phyloP scores from a whole-genome alignment of 2,888 invertebrate species.

The Campaea margaritaria region DNA sequence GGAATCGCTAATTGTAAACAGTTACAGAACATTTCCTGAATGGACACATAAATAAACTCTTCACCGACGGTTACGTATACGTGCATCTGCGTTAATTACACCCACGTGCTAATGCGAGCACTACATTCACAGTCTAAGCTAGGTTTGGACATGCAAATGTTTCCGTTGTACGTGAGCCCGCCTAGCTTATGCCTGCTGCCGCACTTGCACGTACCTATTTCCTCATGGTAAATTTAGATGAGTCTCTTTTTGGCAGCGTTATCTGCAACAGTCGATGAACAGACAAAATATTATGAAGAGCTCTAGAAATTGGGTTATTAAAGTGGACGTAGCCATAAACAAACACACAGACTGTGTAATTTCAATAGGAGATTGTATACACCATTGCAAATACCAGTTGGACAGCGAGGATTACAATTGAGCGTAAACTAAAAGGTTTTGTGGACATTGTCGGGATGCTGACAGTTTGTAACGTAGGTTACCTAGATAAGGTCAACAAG shows the following conservation, averaged over 20 bases:
- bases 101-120: conserved; percentile 5
- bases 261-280: too few relatives aligned
- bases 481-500: not conserved
- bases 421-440: not conserved
- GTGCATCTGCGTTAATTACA: conserved; percentile 24
- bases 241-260: too few relatives aligned
- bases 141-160: conserved; percentile 17
- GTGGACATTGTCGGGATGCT: too few relatives aligned
- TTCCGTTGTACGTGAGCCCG: conserved; percentile 6
- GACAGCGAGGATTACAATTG: not conserved
- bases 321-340: too few relatives aligned
- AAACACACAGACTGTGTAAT: too few relatives aligned
- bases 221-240: too few relatives aligned
- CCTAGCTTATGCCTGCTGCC: not conserved
- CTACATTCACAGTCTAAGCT: conserved; percentile 7
- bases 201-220: not conserved
- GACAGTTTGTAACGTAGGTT: too few relatives aligned
- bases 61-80: conserved; percentile 11
- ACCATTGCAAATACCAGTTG: not conserved
- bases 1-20: conserved; percentile 4
- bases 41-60: conserved; percentile 12
- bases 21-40: conserved; percentile 16
- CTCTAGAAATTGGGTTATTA: too few relatives aligned
- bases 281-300: too few relatives aligned
- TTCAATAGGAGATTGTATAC: too few relatives aligned